These are phyloP conservation scores for Sarcophaga carnaria DNA, from an alignment of 2,888 invertebrate species.

Conservation along the genomic window DNA sequence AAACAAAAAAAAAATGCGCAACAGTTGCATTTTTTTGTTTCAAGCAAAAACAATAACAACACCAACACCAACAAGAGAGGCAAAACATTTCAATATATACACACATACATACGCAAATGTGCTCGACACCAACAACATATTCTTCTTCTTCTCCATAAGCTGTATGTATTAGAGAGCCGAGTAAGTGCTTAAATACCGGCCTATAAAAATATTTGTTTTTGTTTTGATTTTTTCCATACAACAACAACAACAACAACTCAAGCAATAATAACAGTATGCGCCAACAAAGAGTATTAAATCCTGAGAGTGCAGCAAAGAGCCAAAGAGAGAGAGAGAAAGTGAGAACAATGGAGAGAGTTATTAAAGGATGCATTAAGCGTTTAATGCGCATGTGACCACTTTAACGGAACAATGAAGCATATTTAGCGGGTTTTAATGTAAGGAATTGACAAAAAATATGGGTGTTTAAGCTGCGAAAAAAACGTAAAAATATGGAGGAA, in stretches of 20 bases:
- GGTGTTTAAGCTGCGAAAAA: background rate
- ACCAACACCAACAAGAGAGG: conserved; percentile 7
- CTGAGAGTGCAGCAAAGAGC: background rate
- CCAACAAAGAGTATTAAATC: background rate
- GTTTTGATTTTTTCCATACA: conserved; percentile 61
- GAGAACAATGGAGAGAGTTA: background rate
- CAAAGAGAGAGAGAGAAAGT: background rate
- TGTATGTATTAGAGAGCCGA: conserved; percentile 20
- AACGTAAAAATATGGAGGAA: background rate
- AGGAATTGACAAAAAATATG: too few species aligned
- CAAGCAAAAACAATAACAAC: conserved; percentile 23
- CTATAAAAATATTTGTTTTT: conserved; percentile 69
- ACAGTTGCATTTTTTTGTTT: conserved; percentile 72
- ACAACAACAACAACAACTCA: background rate
- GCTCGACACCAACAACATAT: background rate
- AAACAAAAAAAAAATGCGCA: conserved; percentile 70
- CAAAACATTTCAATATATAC: conserved; percentile 46
- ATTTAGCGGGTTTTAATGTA: conserved; percentile 8
- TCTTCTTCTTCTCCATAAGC: conserved; percentile 3
- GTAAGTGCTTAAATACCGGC: conserved; percentile 63
- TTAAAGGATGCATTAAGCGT: background rate
- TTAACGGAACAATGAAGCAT: background rate
- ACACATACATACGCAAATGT: conserved; percentile 8
- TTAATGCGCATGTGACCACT: conserved; percentile 71
- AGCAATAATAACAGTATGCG: conserved; percentile 1